A percentile compares a stretch with the other conserved stretches of the same genome.
These are phyloP conservation scores for Ischnus inquisitorius DNA, from an alignment of 2,888 invertebrate genomes.

Conservation along the genomic window DNA sequence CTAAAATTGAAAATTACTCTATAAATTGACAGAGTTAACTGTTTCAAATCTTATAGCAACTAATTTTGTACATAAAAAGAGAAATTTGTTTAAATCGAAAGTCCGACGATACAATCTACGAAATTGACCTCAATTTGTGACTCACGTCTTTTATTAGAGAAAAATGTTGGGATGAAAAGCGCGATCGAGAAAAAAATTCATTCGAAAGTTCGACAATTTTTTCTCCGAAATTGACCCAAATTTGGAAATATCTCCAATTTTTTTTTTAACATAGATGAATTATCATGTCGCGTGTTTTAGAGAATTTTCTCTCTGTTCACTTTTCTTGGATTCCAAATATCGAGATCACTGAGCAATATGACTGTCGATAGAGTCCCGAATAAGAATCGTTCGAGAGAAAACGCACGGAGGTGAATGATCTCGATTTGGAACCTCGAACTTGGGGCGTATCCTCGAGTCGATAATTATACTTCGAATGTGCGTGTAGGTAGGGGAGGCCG, in stretches of 20 bases:
- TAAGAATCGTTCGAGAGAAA: constrained; percentile 30
- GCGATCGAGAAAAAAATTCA: too few species aligned
- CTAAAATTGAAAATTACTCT: too few species aligned
- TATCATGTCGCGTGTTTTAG: background rate
- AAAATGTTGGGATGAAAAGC: too few species aligned
- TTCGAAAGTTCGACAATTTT: too few species aligned
- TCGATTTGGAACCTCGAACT: constrained; percentile 46
- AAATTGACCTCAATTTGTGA: too few species aligned
- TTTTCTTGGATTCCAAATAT: background rate
- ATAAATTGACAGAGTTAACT: too few species aligned
- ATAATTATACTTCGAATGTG: background rate
- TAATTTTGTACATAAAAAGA: too few species aligned
- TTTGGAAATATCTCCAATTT: background rate
- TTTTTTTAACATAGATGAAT: background rate
- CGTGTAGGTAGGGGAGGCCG: background rate
- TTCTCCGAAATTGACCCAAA: too few species aligned
- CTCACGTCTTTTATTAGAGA: too few species aligned
- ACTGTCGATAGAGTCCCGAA: background rate
- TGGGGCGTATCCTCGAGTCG: constrained; percentile 37
- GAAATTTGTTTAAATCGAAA: too few species aligned
- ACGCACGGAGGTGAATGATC: constrained; percentile 53
- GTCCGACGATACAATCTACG: too few species aligned
- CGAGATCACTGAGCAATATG: background rate
- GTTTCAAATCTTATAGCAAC: too few species aligned
- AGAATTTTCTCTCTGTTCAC: background rate